Conservation (phyloP, 2,797 vertebrate genomes). For the Ataeniobius toweri region DNA sequence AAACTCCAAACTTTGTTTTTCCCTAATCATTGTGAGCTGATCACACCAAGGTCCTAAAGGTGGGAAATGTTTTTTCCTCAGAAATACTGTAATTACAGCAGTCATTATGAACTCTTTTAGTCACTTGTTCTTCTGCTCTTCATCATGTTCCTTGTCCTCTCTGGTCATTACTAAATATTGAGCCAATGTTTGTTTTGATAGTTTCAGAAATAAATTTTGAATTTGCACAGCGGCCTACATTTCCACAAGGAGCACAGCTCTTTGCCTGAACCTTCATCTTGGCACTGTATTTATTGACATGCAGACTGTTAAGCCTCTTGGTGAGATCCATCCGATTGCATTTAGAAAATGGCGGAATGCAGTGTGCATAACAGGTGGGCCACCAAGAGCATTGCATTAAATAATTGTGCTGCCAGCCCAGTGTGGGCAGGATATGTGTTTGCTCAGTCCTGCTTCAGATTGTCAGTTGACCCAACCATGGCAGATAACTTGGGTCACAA, state of each 20-base stretch:
- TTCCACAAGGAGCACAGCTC: too few species aligned
- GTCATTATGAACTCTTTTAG: background rate
- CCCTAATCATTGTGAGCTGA: background rate
- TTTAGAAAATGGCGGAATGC: background rate
- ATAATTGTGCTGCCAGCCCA: background rate
- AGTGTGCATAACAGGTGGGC: background rate
- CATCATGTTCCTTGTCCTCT: background rate
- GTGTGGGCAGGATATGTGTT: background rate
- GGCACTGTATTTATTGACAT: background rate
- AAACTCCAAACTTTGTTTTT: background rate
- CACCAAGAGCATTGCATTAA: background rate
- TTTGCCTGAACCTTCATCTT: too few species aligned
- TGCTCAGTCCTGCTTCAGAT: background rate
- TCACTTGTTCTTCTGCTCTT: background rate
- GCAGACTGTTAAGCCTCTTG: background rate
- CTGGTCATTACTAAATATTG: too few species aligned
- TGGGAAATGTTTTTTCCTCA: background rate
- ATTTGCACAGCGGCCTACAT: too few species aligned
- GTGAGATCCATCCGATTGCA: background rate
- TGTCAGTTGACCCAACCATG: background rate
- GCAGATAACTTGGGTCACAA: background rate
- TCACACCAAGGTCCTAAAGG: background rate
- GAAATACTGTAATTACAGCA: background rate
- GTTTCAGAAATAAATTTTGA: too few species aligned
- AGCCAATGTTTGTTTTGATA: too few species aligned